Base-by-base conservation (phyloP, 2,888 invertebrate genomes). In the Apotomis betuletana region DNA sequence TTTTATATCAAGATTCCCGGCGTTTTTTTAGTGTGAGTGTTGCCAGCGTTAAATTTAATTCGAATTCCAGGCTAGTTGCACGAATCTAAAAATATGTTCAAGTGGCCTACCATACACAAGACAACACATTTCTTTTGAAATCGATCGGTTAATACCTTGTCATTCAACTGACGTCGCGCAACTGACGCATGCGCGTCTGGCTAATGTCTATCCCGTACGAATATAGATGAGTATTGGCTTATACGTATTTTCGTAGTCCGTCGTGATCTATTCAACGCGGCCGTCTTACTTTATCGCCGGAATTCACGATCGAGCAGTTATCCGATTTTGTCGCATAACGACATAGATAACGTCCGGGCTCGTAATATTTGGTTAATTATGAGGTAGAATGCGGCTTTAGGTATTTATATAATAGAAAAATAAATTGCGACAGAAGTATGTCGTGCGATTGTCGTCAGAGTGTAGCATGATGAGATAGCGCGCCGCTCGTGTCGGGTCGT, bases 161-260 rank as follows among this genome's bases (percentile, higher is more conserved):
- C 92, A 92, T 91, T 92, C 89, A 90, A 72, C 88, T 91, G 90
- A 91, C 90, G 91, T 91, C 85, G 88, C 81, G 82, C 83, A 82
- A 82, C 85, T 90, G 87, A 91, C 92, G 92, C 92, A 92, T 92
- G 92, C 92, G 92, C 91, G 92, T 91, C 91, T 92, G 88, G 87
- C 85, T 85, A 87, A 87, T 87, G 90, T 92, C 90, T 92, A 91
- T 89, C 84, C 87, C 90, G 85, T 84, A 89, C 90, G 86, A 85
- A 86, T 91, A 87, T 85, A 91, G 87, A 89, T 87, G 90, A 87
- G 81, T 84, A 84, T 85, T 86, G 82, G 87, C 83, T 84, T 85
- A 81, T 85, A 87, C 83, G 85, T 87, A 86, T 87, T 87, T 88
- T 88, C 86, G 81, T 90, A 89, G 84, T 82, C 80, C 79, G 78